A percentile compares a stretch with the other conserved stretches of the same genome.
These are phyloP conservation scores for Rhinogobio ventralis DNA, from an alignment of 2,797 vertebrate species.

Conservation along the genomic window DNA sequence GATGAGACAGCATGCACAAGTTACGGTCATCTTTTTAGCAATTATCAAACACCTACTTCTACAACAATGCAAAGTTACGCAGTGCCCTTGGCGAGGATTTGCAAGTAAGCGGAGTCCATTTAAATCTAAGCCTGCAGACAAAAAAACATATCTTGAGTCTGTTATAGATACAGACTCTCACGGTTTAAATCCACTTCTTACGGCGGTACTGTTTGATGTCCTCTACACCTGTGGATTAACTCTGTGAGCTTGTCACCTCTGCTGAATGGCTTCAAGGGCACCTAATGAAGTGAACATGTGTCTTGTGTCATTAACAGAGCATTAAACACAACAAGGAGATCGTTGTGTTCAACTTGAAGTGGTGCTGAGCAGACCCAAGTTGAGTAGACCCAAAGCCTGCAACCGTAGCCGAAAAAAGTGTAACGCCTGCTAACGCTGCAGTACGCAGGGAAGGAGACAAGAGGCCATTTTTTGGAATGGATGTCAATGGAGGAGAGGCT, in stretches of 20 bases:
- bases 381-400: not conserved
- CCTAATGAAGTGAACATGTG: slow-evolving; percentile 3
- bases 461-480: too few species aligned
- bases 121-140: slow-evolving; percentile 41
- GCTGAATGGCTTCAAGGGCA: slow-evolving; percentile 24
- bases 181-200: slow-evolving; percentile 36
- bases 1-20: slow-evolving; percentile 3
- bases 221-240: slow-evolving; percentile 25
- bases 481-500: too few species aligned
- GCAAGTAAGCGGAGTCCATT: slow-evolving; percentile 37
- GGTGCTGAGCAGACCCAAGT: not conserved
- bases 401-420: not conserved
- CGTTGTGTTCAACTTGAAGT: not conserved
- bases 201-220: slow-evolving; percentile 22
- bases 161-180: slow-evolving; percentile 42
- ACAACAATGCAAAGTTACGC: slow-evolving; percentile 15
- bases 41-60: slow-evolving; percentile 42
- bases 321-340: not conserved
- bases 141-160: not conserved
- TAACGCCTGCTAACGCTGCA: too few species aligned
- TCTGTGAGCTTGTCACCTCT: slow-evolving; percentile 32
- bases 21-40: slow-evolving; percentile 31
- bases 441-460: too few species aligned
- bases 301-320: not conserved
- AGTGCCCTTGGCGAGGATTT: slow-evolving; percentile 48